Conservation (phyloP, 2,888 invertebrate genomes). For the Petrophora chlorosata region DNA sequence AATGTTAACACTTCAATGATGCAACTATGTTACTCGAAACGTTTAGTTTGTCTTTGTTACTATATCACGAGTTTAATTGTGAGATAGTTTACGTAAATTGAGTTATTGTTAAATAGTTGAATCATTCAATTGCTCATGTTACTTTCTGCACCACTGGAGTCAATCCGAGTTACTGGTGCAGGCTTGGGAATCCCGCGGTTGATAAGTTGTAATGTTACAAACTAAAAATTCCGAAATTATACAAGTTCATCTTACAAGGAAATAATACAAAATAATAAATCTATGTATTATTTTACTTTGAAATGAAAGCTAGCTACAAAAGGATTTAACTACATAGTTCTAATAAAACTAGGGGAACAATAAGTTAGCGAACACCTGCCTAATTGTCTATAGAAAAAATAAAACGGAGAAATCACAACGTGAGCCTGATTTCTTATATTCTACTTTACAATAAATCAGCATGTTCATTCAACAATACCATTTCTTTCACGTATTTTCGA, state of each 20-base stretch:
- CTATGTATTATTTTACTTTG: constrained; percentile 3
- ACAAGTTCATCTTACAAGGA: constrained; percentile 13
- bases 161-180: constrained; percentile 64
- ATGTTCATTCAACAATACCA: not conserved
- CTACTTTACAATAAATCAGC: not conserved
- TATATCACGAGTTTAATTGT: not conserved
- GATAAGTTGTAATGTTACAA: constrained; percentile 50
- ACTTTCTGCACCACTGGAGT: constrained; percentile 75
- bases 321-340: not conserved
- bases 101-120: constrained; percentile 68
- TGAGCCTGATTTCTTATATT: not conserved
- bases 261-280: constrained; percentile 11
- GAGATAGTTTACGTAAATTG: not conserved
- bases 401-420: not conserved
- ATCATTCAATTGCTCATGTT: constrained; percentile 71
- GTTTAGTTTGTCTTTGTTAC: constrained; percentile 51
- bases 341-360: constrained; percentile 1
- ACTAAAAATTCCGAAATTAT: constrained; percentile 57
- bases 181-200: constrained; percentile 63
- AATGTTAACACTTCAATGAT: constrained; percentile 79
- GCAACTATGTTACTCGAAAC: constrained; percentile 73
- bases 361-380: constrained; percentile 6
- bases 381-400: constrained; percentile 4
- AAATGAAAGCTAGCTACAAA: not conserved
- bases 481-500: too few relatives aligned